Percentiles rank a stretch among this genome's conserved stretches.
phyloP scores from a whole-genome alignment of 2,797 vertebrate species.

The Syncerus caffer region DNA sequence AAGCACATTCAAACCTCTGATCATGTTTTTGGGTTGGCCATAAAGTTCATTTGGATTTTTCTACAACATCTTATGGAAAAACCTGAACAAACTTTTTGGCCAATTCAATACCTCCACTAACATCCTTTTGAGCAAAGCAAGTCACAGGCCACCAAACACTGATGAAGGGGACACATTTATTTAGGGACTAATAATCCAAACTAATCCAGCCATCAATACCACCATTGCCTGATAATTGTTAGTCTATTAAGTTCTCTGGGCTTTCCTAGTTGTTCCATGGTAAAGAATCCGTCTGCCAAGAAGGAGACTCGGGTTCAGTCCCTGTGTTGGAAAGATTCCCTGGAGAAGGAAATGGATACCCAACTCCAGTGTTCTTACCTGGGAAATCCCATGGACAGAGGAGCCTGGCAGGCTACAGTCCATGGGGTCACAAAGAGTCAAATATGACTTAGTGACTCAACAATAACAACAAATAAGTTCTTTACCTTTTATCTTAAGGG shows the following conservation, averaged over 20 bases:
- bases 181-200: not conserved
- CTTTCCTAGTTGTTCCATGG: not conserved
- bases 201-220: not conserved
- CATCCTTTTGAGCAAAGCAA: not conserved
- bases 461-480: not conserved
- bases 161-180: not conserved
- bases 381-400: not conserved
- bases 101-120: not conserved
- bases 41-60: not conserved
- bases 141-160: not conserved
- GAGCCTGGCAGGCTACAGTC: not conserved
- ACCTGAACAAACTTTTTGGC: not conserved
- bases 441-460: not conserved
- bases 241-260: not conserved
- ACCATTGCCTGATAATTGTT: not conserved
- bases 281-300: not conserved
- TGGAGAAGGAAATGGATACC: not conserved
- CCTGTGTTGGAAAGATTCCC: not conserved
- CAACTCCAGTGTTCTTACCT: not conserved
- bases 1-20: not conserved
- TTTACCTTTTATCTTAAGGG: not conserved
- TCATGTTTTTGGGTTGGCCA: rapidly evolving
- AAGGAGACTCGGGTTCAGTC: not conserved
- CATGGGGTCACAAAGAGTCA: not conserved
- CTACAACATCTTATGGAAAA: not conserved